These are phyloP conservation scores for Chironomus riparius DNA, from an alignment of 2,888 invertebrate genomes.

Conservation along the genomic window DNA sequence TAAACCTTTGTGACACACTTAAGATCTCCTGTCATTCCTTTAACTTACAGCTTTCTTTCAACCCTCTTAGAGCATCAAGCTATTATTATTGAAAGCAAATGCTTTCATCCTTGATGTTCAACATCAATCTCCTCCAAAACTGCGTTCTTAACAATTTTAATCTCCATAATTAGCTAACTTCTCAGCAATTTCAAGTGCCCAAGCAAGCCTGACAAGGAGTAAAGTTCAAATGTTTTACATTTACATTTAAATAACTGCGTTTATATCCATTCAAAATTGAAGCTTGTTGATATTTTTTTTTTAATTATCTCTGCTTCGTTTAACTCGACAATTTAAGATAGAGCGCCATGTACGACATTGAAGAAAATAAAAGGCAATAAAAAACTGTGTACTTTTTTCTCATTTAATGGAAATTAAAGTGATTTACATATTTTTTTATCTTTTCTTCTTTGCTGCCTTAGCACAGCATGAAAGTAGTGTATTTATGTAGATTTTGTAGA, in stretches of 20 bases:
- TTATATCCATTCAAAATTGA: neutral
- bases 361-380: neutral
- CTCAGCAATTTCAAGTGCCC: neutral
- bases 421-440: neutral
- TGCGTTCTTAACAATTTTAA: neutral
- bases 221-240: neutral
- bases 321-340: constrained; percentile 2
- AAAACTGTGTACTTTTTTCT: neutral
- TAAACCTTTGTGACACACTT: too few species aligned
- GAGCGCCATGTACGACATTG: neutral
- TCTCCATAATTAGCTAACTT: neutral
- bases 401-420: neutral
- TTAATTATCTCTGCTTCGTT: constrained; percentile 25
- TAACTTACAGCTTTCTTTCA: too few species aligned
- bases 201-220: neutral
- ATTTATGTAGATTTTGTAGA: neutral
- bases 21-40: too few species aligned
- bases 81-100: too few species aligned
- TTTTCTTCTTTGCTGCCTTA: neutral
- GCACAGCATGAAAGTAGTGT: neutral
- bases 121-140: too few species aligned
- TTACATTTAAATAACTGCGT: constrained; percentile 8
- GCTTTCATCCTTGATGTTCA: too few species aligned
- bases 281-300: neutral
- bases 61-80: too few species aligned